Conservation (phyloP, 1,140 invertebrate species). For the Drosophila repletoides region DNA sequence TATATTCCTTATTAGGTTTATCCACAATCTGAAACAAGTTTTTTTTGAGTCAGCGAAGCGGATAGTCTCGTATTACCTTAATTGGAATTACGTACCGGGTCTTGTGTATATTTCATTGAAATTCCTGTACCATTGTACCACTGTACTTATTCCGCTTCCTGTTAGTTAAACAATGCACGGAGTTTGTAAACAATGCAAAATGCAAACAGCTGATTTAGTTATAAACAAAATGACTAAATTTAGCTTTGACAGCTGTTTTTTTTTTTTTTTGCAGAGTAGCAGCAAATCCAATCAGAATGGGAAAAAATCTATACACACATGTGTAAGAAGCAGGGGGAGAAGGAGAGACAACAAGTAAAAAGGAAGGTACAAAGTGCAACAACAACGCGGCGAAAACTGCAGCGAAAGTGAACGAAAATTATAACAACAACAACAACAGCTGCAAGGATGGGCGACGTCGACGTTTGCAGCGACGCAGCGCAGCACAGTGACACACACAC, state of each 20-base stretch:
- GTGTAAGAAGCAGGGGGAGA: no score
- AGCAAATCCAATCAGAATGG: slow-evolving; percentile 40
- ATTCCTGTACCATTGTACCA: slow-evolving; percentile 8
- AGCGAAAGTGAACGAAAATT: slow-evolving; percentile 62
- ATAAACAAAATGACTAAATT: slow-evolving; percentile 54
- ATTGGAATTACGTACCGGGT: slow-evolving; percentile 22
- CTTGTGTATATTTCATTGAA: slow-evolving; percentile 5
- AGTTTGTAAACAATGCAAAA: slow-evolving; percentile 32
- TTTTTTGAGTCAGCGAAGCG: slow-evolving; percentile 13
- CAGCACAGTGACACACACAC: slow-evolving; percentile 14
- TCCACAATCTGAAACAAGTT: slow-evolving; percentile 7
- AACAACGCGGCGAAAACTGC: slow-evolving; percentile 42
- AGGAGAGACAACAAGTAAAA: slow-evolving; percentile 44
- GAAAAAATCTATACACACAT: slow-evolving; percentile 53
- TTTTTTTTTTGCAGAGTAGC: not conserved
- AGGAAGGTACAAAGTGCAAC: slow-evolving; percentile 72
- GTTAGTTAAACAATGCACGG: not conserved
- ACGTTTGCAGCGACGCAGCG: slow-evolving; percentile 14
- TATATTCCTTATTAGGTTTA: slow-evolving; percentile 23
- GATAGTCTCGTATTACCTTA: slow-evolving; percentile 28
- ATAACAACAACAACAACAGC: slow-evolving; percentile 38
- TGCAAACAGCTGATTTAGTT: slow-evolving; percentile 43
- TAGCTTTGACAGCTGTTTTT: slow-evolving; percentile 57
- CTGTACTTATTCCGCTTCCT: not conserved
- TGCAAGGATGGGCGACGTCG: slow-evolving; percentile 63